Conservation (phyloP, 2,888 invertebrate genomes). For the Caenorhabditis becei region DNA sequence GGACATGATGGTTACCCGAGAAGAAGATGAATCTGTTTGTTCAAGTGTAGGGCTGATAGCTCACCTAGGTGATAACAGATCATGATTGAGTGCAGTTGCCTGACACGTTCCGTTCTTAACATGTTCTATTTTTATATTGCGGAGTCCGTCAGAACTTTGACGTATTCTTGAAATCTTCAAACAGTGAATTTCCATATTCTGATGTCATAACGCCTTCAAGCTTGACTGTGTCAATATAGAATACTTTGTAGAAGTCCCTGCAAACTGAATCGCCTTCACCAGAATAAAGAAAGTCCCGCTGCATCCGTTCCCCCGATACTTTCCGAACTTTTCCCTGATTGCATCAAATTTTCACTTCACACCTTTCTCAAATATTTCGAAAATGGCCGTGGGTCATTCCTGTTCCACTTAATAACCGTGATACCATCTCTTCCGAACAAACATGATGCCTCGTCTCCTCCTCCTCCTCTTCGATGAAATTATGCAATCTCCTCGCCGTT, state of each 20-base stretch:
- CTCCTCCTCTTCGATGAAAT: conserved; percentile 34
- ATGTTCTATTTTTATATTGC: too few species aligned
- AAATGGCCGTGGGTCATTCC: conserved; percentile 14
- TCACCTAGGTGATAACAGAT: neutral
- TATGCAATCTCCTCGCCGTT: conserved; percentile 53
- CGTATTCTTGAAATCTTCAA: too few species aligned
- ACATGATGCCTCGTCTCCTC: conserved; percentile 11
- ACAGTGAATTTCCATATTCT: too few species aligned
- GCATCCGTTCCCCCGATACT: too few species aligned
- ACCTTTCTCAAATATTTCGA: conserved; percentile 4
- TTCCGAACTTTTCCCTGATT: too few species aligned
- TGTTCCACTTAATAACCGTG: conserved; percentile 60
- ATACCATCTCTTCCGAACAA: conserved; percentile 51
- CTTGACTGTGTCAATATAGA: too few species aligned
- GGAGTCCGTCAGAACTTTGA: too few species aligned
- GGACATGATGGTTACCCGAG: neutral
- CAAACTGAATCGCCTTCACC: too few species aligned
- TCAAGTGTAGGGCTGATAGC: conserved; percentile 11
- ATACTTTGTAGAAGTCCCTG: too few species aligned
- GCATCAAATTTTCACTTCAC: conserved; percentile 8
- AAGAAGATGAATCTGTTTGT: conserved; percentile 1
- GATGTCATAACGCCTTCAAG: too few species aligned
- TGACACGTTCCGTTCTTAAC: neutral
- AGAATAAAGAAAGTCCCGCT: too few species aligned
- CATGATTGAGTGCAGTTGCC: too few species aligned